Evolutionary conservation across 2,888 invertebrate species (phyloP).

Genomic region (Calameuta idolon): DNA sequence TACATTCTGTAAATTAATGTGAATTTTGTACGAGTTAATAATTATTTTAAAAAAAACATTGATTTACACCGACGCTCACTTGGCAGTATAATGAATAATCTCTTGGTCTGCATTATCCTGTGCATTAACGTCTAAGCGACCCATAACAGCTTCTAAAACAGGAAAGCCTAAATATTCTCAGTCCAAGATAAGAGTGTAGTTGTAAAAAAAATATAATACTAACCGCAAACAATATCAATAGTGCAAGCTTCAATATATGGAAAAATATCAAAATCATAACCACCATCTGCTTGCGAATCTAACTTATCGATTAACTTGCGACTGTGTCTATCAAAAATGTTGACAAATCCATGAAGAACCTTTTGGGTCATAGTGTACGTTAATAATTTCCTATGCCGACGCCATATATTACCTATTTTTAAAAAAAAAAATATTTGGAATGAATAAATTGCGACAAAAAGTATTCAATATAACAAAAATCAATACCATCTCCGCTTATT

Average conservation of each 20-base stretch:
- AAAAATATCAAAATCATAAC: slow-evolving; percentile 30
- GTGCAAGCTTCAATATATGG: slow-evolving; percentile 29
- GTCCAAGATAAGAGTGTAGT: slow-evolving; percentile 1
- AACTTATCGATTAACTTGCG: slow-evolving; percentile 31
- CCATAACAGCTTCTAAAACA: slow-evolving; percentile 33
- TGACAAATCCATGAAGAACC: background rate
- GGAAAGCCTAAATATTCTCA: background rate
- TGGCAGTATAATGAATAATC: slow-evolving; percentile 25
- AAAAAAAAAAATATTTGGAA: background rate
- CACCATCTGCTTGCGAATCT: slow-evolving; percentile 21
- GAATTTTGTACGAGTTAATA: background rate
- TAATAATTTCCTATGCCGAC: background rate
- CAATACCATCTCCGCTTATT: slow-evolving; percentile 27
- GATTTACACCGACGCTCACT: slow-evolving; percentile 23
- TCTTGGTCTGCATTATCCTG: slow-evolving; percentile 25
- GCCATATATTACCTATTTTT: background rate
- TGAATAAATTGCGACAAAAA: background rate
- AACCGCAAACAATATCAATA: slow-evolving; percentile 34
- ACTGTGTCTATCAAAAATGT: background rate
- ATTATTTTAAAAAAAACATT: background rate
- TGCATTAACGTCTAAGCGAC: slow-evolving; percentile 25
- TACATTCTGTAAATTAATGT: background rate
- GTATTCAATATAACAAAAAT: background rate
- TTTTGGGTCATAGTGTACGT: background rate
- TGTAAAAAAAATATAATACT: slow-evolving; percentile 4